phyloP scores from a whole-genome alignment of 2,888 invertebrate genomes.

The Germaria angustata region DNA sequence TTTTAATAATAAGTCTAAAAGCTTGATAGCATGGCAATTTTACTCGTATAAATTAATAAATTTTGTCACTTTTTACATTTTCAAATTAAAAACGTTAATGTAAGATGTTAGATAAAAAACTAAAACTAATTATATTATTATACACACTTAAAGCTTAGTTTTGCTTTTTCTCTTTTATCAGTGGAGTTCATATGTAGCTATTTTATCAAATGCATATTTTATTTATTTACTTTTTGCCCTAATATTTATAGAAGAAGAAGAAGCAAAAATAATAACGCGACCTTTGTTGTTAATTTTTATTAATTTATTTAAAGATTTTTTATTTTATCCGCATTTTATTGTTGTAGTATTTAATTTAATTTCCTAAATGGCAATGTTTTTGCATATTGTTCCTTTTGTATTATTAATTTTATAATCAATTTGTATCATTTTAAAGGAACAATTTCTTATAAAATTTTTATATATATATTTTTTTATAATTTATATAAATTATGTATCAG shows the following conservation, averaged over 20 bases:
- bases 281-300: slow-evolving; percentile 58
- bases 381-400: slow-evolving; percentile 64
- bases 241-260: slow-evolving; percentile 66
- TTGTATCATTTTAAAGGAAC: slow-evolving; percentile 44
- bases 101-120: slow-evolving; percentile 26
- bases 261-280: slow-evolving; percentile 66
- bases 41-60: slow-evolving; percentile 14
- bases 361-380: slow-evolving; percentile 66
- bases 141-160: slow-evolving; percentile 68
- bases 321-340: slow-evolving; percentile 70
- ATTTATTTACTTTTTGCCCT: slow-evolving; percentile 62
- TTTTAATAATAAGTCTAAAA: slow-evolving; percentile 56
- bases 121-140: slow-evolving; percentile 63
- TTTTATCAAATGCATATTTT: slow-evolving; percentile 65
- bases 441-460: slow-evolving; percentile 52
- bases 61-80: slow-evolving; percentile 57
- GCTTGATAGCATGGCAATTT: slow-evolving; percentile 62
- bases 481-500: slow-evolving; percentile 70
- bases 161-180: slow-evolving; percentile 41
- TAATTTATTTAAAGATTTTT: slow-evolving; percentile 60
- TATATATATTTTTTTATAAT: slow-evolving; percentile 71
- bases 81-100: slow-evolving; percentile 23
- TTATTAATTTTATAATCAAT: slow-evolving; percentile 16
- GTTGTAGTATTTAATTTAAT: slow-evolving; percentile 61
- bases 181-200: slow-evolving; percentile 70